Conservation (phyloP, 2,797 vertebrate species). For the Poecilia velifera region DNA sequence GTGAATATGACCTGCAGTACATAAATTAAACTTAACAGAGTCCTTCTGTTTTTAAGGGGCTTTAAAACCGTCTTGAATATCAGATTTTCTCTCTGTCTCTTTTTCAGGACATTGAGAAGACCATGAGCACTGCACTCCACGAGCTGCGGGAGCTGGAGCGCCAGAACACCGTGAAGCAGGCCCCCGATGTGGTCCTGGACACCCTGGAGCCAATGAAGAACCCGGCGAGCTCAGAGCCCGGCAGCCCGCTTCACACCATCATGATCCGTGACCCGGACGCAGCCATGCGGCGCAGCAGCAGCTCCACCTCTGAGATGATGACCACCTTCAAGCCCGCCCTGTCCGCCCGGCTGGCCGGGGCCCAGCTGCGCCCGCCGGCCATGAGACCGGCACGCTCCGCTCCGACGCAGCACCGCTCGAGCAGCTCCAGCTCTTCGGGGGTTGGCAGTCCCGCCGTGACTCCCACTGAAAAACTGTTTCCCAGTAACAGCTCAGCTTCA, state of each 20-base stretch:
- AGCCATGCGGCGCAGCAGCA: slow-evolving; percentile 94
- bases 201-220: slow-evolving; percentile 96
- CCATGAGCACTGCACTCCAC: slow-evolving; percentile 96
- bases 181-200: slow-evolving; percentile 95
- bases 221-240: slow-evolving; percentile 88
- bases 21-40: neutral
- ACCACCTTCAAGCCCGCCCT: slow-evolving; percentile 95
- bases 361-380: slow-evolving; percentile 91
- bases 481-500: slow-evolving; percentile 72
- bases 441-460: slow-evolving; percentile 94
- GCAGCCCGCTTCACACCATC: slow-evolving; percentile 95
- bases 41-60: neutral
- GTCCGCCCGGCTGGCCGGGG: slow-evolving; percentile 87
- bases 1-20: neutral
- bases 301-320: slow-evolving; percentile 95
- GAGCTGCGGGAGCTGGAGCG: slow-evolving; percentile 95
- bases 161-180: slow-evolving; percentile 95
- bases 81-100: neutral
- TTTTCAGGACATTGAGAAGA: slow-evolving; percentile 95
- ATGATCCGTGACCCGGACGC: slow-evolving; percentile 96
- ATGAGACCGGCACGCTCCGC: slow-evolving; percentile 86
- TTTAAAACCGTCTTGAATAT: neutral
- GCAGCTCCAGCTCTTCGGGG: slow-evolving; percentile 95
- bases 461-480: slow-evolving; percentile 95
- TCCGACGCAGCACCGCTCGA: slow-evolving; percentile 92